Base-by-base conservation (phyloP, 2,797 vertebrate species). In the Melanotaenia parkinsoni region DNA sequence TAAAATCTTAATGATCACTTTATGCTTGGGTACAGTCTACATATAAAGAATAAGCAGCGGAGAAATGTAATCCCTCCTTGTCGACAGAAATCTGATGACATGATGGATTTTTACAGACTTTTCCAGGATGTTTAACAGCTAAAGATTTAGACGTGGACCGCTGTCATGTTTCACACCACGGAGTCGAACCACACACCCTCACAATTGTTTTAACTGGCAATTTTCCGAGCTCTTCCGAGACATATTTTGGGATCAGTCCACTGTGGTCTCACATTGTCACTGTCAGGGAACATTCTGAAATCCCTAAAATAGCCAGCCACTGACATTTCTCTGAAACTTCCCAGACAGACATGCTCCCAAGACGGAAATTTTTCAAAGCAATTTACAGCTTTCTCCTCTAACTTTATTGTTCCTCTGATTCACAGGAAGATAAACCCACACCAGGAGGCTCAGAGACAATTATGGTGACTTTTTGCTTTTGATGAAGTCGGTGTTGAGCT, bases 301-400 rank as follows among this genome's bases (percentile, higher is more conserved):
- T 13, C 50, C 62, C 63, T 78, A 62, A 78, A 74, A 63, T 74
- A 76, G 26, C 51, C 53, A n/a, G 61, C 18, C 1, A 35, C 59
- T 73, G 70, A 76, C 61, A 56, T 74, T 72, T 76, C 59, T 63
- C 60, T 63, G n/a, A 82, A 59, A 40, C 50, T 72, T 77, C 74
- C 40, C 43, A 69, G 33, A 63, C 20, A n/a, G 66, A 59, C 18
- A 0, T 18, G 50, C 18, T 69, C 68, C n/a, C 32, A 63, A 69
- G 74, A 63, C 60, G 47, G 69, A 80, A 58, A 63, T 58, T 51
- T 58, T 56, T 66, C 10, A 50, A 24, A 45, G 13, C 30, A 43
- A 59, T 80, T 77, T 60, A 33, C 1, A 22, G 4, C 43, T 47
- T 61, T 51, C 28, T 54, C 67, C 67, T 67, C 45, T 6, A 45